Conservation (phyloP, 2,797 vertebrate genomes). For the Cichlasoma orientale region DNA sequence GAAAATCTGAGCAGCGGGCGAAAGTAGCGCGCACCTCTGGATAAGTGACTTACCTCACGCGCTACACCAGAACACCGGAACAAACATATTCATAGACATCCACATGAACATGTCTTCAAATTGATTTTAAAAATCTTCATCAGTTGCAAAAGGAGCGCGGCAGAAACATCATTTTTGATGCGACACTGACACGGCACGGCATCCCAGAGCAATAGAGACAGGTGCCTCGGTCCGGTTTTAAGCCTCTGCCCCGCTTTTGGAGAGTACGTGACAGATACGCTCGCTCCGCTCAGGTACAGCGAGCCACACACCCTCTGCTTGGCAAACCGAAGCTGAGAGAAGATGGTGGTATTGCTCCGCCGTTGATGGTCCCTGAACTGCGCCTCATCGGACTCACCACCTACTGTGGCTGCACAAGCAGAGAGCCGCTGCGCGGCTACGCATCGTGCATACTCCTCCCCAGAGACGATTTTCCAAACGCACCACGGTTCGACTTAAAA, state of each 20-base stretch:
- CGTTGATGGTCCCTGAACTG: slow-evolving; percentile 55
- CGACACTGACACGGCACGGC: slow-evolving; percentile 11
- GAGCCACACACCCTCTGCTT: slow-evolving; percentile 62
- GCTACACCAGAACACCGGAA: slow-evolving; percentile 55
- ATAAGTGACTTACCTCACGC: slow-evolving; percentile 79
- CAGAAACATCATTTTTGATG: neutral
- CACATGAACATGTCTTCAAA: slow-evolving; percentile 50
- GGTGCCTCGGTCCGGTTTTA: slow-evolving; percentile 42
- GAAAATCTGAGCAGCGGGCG: slow-evolving; percentile 22
- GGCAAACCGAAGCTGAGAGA: slow-evolving; percentile 44
- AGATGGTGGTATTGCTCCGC: slow-evolving; percentile 79
- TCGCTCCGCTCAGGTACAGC: slow-evolving; percentile 58
- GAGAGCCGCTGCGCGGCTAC: slow-evolving; percentile 12
- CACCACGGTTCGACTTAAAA: neutral
- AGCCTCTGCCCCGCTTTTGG: slow-evolving; percentile 45
- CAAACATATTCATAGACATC: slow-evolving; percentile 68
- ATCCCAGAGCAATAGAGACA: slow-evolving; percentile 50
- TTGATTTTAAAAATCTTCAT: slow-evolving; percentile 43
- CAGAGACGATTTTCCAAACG: neutral
- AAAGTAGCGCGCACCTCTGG: slow-evolving; percentile 69
- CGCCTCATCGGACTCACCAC: slow-evolving; percentile 37
- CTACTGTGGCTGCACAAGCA: neutral
- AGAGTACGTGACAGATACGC: slow-evolving; percentile 54
- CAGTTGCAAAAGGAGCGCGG: slow-evolving; percentile 58
- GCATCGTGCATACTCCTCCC: slow-evolving; percentile 1